Conservation (phyloP, 2,113 vertebrate species). For the Rhodinocichla rosea region DNA sequence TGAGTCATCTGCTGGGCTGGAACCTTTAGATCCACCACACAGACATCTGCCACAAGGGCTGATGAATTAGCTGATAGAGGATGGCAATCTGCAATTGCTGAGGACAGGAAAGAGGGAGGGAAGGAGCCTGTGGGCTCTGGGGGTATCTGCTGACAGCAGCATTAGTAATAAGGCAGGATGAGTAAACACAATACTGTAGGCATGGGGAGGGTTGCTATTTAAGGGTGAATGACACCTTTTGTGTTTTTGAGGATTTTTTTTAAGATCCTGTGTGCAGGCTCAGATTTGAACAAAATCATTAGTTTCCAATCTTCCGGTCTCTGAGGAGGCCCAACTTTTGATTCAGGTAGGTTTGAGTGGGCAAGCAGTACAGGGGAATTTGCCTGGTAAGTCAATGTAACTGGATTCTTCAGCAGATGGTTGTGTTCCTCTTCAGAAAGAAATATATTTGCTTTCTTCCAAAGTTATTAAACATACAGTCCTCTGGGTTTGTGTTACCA, state of each 20-base stretch:
- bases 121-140: neutral
- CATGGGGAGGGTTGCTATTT: neutral
- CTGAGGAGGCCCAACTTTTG: neutral
- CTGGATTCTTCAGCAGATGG: neutral
- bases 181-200: neutral
- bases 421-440: neutral
- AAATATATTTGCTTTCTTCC: neutral
- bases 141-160: neutral
- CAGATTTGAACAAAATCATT: neutral
- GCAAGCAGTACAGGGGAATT: neutral
- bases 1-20: slow-evolving; percentile 5
- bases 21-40: slow-evolving; percentile 1
- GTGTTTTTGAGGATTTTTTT: neutral
- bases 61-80: neutral
- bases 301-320: neutral
- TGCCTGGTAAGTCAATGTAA: neutral
- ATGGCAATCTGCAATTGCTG: neutral
- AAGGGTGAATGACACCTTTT: neutral
- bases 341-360: neutral
- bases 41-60: neutral
- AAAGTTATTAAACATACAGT: accelerated
- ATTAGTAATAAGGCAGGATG: neutral
- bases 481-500: neutral
- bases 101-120: neutral
- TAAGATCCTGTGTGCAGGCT: neutral